These are phyloP conservation scores for Elachura formosa DNA, from an alignment of 2,113 vertebrate species.

Conservation along the genomic window DNA sequence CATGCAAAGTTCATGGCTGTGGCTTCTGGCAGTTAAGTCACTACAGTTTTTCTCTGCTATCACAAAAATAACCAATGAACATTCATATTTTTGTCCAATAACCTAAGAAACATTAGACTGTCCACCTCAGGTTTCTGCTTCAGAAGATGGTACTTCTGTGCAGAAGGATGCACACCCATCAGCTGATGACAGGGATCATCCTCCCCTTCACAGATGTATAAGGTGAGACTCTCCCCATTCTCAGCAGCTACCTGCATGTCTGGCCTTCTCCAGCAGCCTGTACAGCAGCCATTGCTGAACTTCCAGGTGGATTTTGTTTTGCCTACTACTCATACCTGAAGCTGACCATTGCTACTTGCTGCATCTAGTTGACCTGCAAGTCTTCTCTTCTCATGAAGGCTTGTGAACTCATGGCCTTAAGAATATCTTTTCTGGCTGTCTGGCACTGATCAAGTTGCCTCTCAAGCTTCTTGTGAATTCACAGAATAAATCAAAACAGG, in stretches of 20 bases:
- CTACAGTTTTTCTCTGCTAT: not conserved
- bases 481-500: not conserved
- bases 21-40: not conserved
- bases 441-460: not conserved
- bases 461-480: not conserved
- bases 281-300: not conserved
- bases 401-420: not conserved
- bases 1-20: not conserved
- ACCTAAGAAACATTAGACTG: not conserved
- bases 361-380: not conserved
- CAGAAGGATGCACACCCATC: not conserved
- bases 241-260: not conserved
- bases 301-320: not conserved
- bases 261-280: not conserved
- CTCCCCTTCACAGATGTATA: not conserved
- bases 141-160: not conserved
- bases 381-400: not conserved
- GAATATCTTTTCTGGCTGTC: not conserved
- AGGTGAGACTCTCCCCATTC: not conserved
- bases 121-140: not conserved
- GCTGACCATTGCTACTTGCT: accelerated
- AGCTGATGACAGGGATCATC: not conserved
- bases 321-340: not conserved
- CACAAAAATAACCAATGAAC: not conserved
- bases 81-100: not conserved